Base-by-base conservation (phyloP, 2,888 invertebrate species). In the Antheraea assamensis region DNA sequence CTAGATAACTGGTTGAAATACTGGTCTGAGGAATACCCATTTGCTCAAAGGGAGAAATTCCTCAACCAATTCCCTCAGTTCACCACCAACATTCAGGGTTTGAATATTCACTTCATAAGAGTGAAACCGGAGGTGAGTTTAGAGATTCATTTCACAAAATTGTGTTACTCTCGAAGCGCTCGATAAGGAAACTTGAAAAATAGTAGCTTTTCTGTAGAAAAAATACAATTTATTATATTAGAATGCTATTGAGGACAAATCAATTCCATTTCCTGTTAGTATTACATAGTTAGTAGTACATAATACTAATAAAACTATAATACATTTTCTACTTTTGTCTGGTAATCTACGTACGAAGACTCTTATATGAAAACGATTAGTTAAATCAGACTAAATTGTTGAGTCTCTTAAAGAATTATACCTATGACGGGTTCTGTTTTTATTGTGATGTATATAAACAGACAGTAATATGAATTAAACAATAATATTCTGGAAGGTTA, bases 21-120 rank as follows among this genome's bases (percentile, higher is more conserved):
- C 89, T 99, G 99, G 99, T 95, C 95, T 2, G 95, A 96, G 3
- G 94, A 96, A 58, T 98, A 97, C 86, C 95, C 97, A 80, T 90
- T 95, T 76, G 89, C 83, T 49, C 95, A 96, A 76, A 94, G 97
- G 8, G 96, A 97, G 86, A 87, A 88, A 17, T 95, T 95, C 77
- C 89, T 98, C 10, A 98, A 98, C 85, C 92, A 95, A 74, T 96
- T 95, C 80, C 96, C 97, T 0, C 98, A 98, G 76, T 98, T 95
- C 88, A 96, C 95, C 78, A 98, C 98, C 0, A 95, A 96, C 75
- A 96, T 98, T 78, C 97, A 97, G 85, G 95, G 95, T 0, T 85
- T 97, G 79, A 95, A 96, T 78, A 95, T 98, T 68, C 98, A 86
- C 74, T 86, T 85, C 72, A 82, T 86, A 47, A 83, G 83, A 52